Base-by-base conservation (phyloP, 1,140 invertebrate species). In the Diploscapter pachys region DNA sequence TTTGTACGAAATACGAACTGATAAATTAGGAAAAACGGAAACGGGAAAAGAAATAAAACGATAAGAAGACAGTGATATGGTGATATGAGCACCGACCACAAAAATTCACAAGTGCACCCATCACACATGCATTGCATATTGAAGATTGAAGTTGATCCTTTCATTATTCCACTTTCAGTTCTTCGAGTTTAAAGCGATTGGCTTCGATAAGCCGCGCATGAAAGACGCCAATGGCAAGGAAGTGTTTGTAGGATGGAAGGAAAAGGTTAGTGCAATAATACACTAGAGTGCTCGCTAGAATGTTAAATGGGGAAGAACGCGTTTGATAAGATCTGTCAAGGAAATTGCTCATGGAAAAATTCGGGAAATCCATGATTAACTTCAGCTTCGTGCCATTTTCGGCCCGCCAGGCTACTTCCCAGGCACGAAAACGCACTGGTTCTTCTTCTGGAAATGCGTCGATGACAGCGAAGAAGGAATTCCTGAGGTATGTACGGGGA, bases 351-450 rank as follows among this genome's bases (percentile, higher is more conserved):
- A 59, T 59, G 57, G 31, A 59, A 59, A 9, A 59, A 11, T 59
- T 13, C 9, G 57, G 31, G 31, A 59, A 9, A 59, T 59, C 13
- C 57, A 11, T 13, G 31, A 9, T 13, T 65, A 31, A 31, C 6
- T 68, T 68, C 51, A 68, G 66, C 54, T 83, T 11, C 53, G 52
- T 5, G 83, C 82, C 11, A 57, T 79, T 48, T 81, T 81, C 65
- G 82, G 63, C 66, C 82, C 82, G 57, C 82, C 82, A 56, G 82
- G 83, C n/a, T 83, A 76, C 66, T 84, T 77, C 68, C 82, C 82
- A 3, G 83, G 82, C 5, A 63, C 75, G 6, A 62, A 82, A 57
- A 80, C 81, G 13, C n/a, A 61, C 8, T 57, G 53, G 61, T 83
- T 85, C 63, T 83, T 85, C 65, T 81, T 81, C 66, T 83, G 82